These are phyloP conservation scores for Etheostoma perlongum DNA, from an alignment of 2,797 vertebrate genomes.

Conservation along the genomic window DNA sequence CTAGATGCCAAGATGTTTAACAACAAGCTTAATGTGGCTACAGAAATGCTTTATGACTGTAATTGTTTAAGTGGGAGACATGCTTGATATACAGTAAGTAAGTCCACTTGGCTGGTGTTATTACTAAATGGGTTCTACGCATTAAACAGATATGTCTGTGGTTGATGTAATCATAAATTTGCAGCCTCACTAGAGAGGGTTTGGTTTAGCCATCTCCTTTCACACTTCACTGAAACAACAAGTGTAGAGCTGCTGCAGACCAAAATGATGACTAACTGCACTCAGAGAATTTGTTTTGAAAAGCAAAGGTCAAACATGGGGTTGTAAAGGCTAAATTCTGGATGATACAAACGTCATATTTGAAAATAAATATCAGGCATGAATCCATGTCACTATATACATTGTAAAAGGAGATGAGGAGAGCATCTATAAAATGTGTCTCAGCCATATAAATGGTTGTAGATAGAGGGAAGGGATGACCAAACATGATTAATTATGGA, in stretches of 20 bases:
- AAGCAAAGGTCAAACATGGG: constrained; percentile 62
- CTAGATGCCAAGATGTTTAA: constrained; percentile 37
- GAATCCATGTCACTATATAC: constrained; percentile 26
- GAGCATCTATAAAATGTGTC: constrained; percentile 30
- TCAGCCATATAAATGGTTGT: constrained; percentile 23
- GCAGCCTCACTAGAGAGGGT: neutral
- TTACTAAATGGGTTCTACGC: constrained; percentile 38
- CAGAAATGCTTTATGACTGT: constrained; percentile 44
- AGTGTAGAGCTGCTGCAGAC: constrained; percentile 51
- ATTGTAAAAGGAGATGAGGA: constrained; percentile 27
- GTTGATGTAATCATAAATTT: constrained; percentile 55
- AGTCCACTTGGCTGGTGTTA: constrained; percentile 14
- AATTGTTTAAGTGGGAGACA: constrained; percentile 41
- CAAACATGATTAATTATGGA: constrained; percentile 50
- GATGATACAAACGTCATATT: constrained; percentile 32
- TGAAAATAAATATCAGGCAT: constrained; percentile 28
- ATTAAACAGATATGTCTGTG: constrained; percentile 55
- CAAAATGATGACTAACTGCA: constrained; percentile 59
- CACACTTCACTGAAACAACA: constrained; percentile 54
- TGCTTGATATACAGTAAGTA: constrained; percentile 11
- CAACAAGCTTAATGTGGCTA: constrained; percentile 26
- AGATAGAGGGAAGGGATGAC: constrained; percentile 23
- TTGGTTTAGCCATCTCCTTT: constrained; percentile 33
- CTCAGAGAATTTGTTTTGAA: constrained; percentile 71
- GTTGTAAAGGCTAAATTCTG: constrained; percentile 61